Conservation (phyloP, 1,140 invertebrate species). For the Artemia franciscana region DNA sequence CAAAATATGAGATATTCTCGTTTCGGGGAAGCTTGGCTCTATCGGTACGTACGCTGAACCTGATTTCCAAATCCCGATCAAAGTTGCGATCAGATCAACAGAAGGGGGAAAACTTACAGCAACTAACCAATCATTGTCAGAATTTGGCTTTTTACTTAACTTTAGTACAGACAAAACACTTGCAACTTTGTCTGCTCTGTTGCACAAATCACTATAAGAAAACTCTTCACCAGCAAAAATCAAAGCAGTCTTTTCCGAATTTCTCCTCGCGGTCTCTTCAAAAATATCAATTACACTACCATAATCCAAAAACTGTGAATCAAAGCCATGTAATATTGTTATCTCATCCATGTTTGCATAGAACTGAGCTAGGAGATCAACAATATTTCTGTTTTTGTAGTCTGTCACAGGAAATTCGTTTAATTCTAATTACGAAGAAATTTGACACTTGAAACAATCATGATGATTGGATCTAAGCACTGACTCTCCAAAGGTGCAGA, state of each 20-base stretch:
- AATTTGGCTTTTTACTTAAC: slow-evolving; percentile 20
- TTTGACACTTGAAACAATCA: too few relatives aligned
- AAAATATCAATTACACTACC: too few relatives aligned
- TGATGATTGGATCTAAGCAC: too few relatives aligned
- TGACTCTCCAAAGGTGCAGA: too few relatives aligned
- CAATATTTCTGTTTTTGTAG: too few relatives aligned
- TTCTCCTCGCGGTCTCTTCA: neutral
- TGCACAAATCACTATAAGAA: neutral
- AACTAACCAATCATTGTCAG: slow-evolving; percentile 37
- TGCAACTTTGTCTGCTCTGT: neutral
- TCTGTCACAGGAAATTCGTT: too few relatives aligned
- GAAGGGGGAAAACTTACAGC: slow-evolving; percentile 50
- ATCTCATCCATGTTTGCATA: too few relatives aligned
- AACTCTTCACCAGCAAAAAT: neutral
- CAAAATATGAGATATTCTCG: slow-evolving; percentile 47
- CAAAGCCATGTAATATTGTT: too few relatives aligned
- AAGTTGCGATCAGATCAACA: slow-evolving; percentile 35
- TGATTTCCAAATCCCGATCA: slow-evolving; percentile 51
- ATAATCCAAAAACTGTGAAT: too few relatives aligned
- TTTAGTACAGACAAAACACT: neutral
- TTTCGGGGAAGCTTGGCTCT: slow-evolving; percentile 44
- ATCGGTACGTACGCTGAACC: slow-evolving; percentile 59
- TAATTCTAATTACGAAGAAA: too few relatives aligned
- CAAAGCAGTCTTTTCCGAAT: neutral
- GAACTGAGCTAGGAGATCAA: too few relatives aligned